A percentile compares a stretch with the other conserved stretches of the same genome.
Evolutionary conservation across 2,113 vertebrate species (phyloP).

Genomic region (Pedetes capensis): DNA sequence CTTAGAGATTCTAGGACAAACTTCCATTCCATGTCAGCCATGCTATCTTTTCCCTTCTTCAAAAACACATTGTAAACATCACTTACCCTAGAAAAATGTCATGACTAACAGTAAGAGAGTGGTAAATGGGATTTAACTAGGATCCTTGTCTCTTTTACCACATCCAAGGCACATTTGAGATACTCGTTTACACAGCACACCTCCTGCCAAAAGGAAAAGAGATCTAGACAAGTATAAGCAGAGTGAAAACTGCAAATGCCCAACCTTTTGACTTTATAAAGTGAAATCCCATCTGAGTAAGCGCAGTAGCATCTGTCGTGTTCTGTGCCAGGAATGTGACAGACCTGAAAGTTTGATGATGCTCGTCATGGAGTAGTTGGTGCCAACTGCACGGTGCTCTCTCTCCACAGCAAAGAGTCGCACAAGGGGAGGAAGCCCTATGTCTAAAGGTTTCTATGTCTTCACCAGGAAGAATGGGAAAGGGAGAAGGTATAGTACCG

Average conservation of each 20-base stretch:
- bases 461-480: background rate
- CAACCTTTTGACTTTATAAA: background rate
- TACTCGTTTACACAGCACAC: background rate
- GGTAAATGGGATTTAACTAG: background rate
- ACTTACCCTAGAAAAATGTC: background rate
- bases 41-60: conserved; percentile 6
- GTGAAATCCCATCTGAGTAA: background rate
- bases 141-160: background rate
- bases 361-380: background rate
- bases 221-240: background rate
- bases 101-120: background rate
- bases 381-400: background rate
- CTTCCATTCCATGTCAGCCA: background rate
- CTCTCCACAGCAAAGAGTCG: background rate
- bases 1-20: background rate
- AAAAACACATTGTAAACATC: conserved; percentile 31
- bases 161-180: background rate
- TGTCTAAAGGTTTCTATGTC: background rate
- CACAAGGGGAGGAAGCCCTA: background rate
- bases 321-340: background rate
- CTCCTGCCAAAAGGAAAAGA: background rate
- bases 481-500: background rate
- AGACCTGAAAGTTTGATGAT: background rate
- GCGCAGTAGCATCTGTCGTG: background rate
- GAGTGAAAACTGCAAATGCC: background rate